phyloP scores from a whole-genome alignment of 2,888 invertebrate species.

The Drosophila mimica region DNA sequence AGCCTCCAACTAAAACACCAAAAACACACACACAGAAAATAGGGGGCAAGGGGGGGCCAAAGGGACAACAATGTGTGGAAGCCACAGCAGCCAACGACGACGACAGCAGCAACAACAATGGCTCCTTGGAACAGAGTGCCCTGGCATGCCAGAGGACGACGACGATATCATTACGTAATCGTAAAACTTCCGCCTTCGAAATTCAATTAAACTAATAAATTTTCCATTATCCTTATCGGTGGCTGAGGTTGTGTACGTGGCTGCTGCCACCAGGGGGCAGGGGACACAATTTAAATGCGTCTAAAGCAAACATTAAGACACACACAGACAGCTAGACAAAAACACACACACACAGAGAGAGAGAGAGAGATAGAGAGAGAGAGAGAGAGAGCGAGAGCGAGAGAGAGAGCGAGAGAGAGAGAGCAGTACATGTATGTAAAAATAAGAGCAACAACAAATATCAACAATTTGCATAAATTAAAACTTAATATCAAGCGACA shows the following conservation, averaged over 20 bases:
- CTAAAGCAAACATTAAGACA: constrained; percentile 64
- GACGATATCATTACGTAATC: constrained; percentile 76
- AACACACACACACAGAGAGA: constrained; percentile 1
- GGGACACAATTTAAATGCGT: constrained; percentile 65
- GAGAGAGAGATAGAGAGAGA: constrained; percentile 2
- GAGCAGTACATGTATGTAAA: constrained; percentile 38
- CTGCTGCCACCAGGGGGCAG: constrained; percentile 21
- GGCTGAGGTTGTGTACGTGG: constrained; percentile 49
- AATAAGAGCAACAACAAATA: constrained; percentile 63
- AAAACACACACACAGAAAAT: constrained; percentile 24
- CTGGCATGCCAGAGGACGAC: constrained; percentile 41
- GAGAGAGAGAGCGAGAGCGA: constrained; percentile 14
- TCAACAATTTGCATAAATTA: constrained; percentile 84
- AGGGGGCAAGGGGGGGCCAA: not conserved
- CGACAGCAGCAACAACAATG: constrained; percentile 29
- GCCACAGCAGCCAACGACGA: constrained; percentile 58
- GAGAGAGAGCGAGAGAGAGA: constrained; percentile 10
- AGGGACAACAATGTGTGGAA: constrained; percentile 55
- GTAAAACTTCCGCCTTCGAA: constrained; percentile 82
- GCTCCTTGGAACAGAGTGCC: constrained; percentile 21
- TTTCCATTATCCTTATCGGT: constrained; percentile 82
- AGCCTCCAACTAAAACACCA: constrained; percentile 70
- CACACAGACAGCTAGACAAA: constrained; percentile 27
- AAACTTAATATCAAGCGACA: constrained; percentile 75
- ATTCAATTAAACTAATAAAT: constrained; percentile 84